These are phyloP conservation scores for Cassiopea xamachana DNA, from an alignment of 30 jellyfish, hydroid and myxozoan genomes.

Conservation along the genomic window DNA sequence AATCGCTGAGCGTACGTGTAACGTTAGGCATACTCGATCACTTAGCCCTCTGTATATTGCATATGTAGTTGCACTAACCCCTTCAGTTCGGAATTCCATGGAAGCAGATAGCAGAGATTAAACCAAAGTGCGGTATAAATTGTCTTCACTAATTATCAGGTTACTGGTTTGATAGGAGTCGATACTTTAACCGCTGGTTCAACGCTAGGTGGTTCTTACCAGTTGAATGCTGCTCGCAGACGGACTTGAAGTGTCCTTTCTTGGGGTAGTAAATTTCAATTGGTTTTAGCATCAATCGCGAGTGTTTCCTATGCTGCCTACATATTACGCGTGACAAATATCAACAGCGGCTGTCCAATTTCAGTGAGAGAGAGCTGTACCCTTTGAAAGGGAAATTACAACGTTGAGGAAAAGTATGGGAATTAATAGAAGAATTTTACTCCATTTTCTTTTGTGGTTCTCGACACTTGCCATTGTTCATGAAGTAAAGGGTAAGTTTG, in stretches of 20 bases:
- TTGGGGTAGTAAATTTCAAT: conserved; percentile 48
- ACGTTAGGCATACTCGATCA: neutral
- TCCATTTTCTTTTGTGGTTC: neutral
- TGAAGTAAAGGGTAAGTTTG: conserved; percentile 10
- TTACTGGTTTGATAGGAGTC: conserved; percentile 35
- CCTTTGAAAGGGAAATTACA: neutral
- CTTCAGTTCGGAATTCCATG: neutral
- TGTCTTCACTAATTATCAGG: conserved; percentile 72
- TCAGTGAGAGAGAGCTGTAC: neutral
- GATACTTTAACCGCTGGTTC: conserved; percentile 59
- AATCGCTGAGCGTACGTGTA: conserved; percentile 26
- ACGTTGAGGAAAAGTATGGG: conserved; percentile 18
- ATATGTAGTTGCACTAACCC: neutral
- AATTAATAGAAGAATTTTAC: neutral
- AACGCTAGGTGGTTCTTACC: conserved; percentile 28
- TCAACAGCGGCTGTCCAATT: neutral
- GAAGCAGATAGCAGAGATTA: neutral
- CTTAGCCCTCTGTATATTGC: neutral
- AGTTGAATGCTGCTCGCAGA: conserved; percentile 77
- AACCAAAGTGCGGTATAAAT: conserved; percentile 27
- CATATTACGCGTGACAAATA: neutral
- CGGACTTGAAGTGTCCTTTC: conserved; percentile 28
- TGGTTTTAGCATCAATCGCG: neutral
- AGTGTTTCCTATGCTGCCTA: neutral
- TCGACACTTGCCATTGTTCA: conserved; percentile 3